Evolutionary conservation across 2,888 invertebrate genomes (phyloP).

Genomic region (Zaprionus bogoriensis): DNA sequence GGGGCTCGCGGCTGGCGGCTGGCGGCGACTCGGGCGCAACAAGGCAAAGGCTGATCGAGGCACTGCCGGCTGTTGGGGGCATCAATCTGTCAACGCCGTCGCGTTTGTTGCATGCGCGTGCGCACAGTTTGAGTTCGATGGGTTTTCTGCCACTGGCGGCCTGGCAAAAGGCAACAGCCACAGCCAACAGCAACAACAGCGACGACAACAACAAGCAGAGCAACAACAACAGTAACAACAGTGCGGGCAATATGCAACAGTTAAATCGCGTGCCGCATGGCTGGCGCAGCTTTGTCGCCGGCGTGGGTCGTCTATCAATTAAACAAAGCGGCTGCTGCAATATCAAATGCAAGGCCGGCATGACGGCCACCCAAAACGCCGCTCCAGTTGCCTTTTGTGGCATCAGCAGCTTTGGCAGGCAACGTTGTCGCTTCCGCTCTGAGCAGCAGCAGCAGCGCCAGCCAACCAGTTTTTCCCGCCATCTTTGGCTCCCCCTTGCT

Average conservation of each 20-base stretch:
- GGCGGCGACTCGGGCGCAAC: neutral
- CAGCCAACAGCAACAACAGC: slow-evolving; percentile 11
- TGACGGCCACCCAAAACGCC: slow-evolving; percentile 72
- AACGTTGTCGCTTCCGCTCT: slow-evolving; percentile 53
- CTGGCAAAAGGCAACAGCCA: slow-evolving; percentile 43
- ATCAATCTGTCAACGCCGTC: slow-evolving; percentile 76
- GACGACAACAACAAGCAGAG: slow-evolving; percentile 1
- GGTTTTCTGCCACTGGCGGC: slow-evolving; percentile 79
- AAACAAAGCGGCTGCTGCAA: slow-evolving; percentile 71
- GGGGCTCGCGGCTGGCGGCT: neutral
- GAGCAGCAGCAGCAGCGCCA: slow-evolving; percentile 24
- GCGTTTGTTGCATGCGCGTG: slow-evolving; percentile 76
- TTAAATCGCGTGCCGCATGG: slow-evolving; percentile 67
- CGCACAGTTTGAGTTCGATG: slow-evolving; percentile 81
- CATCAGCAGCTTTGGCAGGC: slow-evolving; percentile 39
- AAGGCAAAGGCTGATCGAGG: slow-evolving; percentile 13
- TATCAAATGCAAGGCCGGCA: slow-evolving; percentile 74
- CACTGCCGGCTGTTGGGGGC: slow-evolving; percentile 60
- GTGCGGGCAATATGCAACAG: slow-evolving; percentile 45
- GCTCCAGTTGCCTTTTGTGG: slow-evolving; percentile 71
- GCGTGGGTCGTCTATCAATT: slow-evolving; percentile 75
- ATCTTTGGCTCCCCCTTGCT: neutral
- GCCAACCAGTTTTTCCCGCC: slow-evolving; percentile 20
- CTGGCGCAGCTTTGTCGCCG: slow-evolving; percentile 49
- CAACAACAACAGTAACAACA: slow-evolving; percentile 16